phyloP scores from a whole-genome alignment of 2,888 invertebrate species.

The Eupeodes latifasciatus region DNA sequence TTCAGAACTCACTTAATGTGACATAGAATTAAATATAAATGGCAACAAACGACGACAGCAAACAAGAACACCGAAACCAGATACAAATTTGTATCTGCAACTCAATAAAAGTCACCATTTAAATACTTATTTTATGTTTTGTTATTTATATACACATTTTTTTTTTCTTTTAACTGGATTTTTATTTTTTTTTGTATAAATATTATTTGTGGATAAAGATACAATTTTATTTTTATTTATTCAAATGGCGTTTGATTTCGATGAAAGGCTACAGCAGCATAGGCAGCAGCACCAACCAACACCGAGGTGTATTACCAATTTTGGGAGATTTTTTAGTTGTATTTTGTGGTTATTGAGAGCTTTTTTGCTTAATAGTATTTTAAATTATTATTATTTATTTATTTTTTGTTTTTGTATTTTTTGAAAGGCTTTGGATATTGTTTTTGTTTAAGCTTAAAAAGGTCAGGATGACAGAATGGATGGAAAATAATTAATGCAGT shows the following conservation, averaged over 20 bases:
- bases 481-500: conserved; percentile 15
- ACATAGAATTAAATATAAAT: conserved; percentile 63
- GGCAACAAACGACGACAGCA: conserved; percentile 44
- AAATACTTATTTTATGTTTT: conserved; percentile 65
- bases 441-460: not conserved
- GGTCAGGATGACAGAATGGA: conserved; percentile 18
- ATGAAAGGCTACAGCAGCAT: conserved; percentile 47
- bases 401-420: not conserved
- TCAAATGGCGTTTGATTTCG: conserved; percentile 61
- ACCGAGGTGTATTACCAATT: conserved; percentile 46
- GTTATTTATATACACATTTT: conserved; percentile 22
- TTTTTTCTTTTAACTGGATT: conserved; percentile 22
- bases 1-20: conserved; percentile 68
- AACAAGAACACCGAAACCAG: conserved; percentile 59
- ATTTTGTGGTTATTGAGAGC: conserved; percentile 47
- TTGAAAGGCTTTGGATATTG: conserved; percentile 55
- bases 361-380: conserved; percentile 23
- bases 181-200: not conserved
- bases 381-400: conserved; percentile 9
- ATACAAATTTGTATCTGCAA: conserved; percentile 74
- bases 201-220: not conserved
- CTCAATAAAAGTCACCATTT: conserved; percentile 74
- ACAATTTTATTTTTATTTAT: conserved; percentile 37
- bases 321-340: conserved; percentile 40
- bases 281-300: not conserved